A percentile compares a stretch with the other conserved stretches of the same genome.
Evolutionary conservation across 2,113 vertebrate species (phyloP).

Genomic region (Ibidorhyncha struthersii): DNA sequence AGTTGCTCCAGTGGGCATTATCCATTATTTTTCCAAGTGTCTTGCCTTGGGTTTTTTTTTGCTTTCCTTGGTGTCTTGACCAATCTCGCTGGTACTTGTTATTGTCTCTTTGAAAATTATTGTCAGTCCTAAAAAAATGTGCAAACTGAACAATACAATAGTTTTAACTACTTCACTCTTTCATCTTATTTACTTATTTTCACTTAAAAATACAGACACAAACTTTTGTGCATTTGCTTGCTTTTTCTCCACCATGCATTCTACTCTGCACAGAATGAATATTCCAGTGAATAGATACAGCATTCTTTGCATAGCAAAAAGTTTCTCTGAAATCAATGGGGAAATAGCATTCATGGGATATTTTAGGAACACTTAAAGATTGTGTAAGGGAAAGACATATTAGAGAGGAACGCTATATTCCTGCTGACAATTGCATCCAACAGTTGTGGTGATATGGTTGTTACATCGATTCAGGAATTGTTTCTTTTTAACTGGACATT

Average conservation of each 20-base stretch:
- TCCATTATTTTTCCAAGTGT: conserved; percentile 14
- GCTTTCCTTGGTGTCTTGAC: not conserved
- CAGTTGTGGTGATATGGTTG: not conserved
- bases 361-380: not conserved
- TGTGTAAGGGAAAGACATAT: not conserved
- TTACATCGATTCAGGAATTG: not conserved
- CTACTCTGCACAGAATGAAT: not conserved
- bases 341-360: not conserved
- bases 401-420: not conserved
- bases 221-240: not conserved
- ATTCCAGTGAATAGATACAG: not conserved
- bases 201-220: not conserved
- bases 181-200: not conserved
- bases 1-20: conserved; percentile 1
- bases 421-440: not conserved
- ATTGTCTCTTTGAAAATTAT: not conserved
- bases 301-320: not conserved
- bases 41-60: not conserved
- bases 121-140: not conserved
- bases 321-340: not conserved
- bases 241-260: not conserved
- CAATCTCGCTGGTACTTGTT: not conserved
- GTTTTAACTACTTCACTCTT: not conserved
- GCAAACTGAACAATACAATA: not conserved
- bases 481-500: not conserved